These are phyloP conservation scores for Mola mola DNA, from an alignment of 2,113 vertebrate species.

Conservation along the genomic window DNA sequence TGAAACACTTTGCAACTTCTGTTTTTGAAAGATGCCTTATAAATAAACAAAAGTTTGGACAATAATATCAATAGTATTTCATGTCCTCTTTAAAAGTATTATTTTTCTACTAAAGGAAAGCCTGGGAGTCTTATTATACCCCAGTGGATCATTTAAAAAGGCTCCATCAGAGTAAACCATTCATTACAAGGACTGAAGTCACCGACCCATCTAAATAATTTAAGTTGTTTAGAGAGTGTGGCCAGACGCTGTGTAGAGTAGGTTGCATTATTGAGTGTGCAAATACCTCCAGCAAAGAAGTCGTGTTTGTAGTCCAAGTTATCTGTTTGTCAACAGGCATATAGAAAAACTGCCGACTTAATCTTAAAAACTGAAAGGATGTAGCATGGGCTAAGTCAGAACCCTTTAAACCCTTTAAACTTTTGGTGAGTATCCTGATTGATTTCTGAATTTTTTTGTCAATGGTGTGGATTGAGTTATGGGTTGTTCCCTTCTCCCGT, in stretches of 20 bases:
- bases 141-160: conserved; percentile 50
- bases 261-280: conserved; percentile 23
- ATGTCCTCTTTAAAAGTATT: conserved; percentile 31
- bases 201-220: conserved; percentile 60
- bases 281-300: neutral
- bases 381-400: neutral
- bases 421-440: neutral
- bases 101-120: conserved; percentile 8
- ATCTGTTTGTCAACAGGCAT: neutral
- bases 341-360: neutral
- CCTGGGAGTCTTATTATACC: conserved; percentile 33
- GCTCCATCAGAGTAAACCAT: conserved; percentile 49
- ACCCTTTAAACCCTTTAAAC: neutral
- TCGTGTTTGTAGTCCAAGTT: neutral
- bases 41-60: too few relatives aligned
- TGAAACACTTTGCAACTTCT: too few relatives aligned
- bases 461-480: too few relatives aligned
- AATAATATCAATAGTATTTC: conserved; percentile 8
- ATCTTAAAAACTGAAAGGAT: neutral
- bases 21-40: too few relatives aligned
- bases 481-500: too few relatives aligned
- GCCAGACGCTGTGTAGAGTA: neutral
- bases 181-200: conserved; percentile 31
- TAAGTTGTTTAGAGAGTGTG: conserved; percentile 23
- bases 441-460: too few relatives aligned